These are phyloP conservation scores for Seriola quinqueradiata DNA, from an alignment of 2,113 vertebrate species.

Conservation along the genomic window DNA sequence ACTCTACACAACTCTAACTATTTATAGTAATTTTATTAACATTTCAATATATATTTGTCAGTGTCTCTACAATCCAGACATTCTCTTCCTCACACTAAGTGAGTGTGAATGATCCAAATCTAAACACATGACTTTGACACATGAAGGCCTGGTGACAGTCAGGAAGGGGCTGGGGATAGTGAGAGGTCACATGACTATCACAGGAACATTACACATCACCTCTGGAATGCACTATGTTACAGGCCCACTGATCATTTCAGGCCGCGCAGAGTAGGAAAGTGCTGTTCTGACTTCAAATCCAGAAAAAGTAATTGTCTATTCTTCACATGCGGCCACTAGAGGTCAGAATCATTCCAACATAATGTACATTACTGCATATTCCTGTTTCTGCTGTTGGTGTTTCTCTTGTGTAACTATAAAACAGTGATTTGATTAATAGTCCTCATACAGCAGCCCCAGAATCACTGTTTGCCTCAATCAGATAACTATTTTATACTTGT, in stretches of 20 bases:
- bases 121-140: conserved; percentile 33
- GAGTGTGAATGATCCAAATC: not conserved
- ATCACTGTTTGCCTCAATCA: too few species aligned
- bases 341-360: conserved; percentile 15
- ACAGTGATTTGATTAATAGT: too few species aligned
- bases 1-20: not conserved
- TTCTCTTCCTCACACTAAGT: not conserved
- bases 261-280: not conserved
- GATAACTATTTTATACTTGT: too few species aligned
- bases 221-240: not conserved
- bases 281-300: not conserved
- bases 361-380: too few species aligned
- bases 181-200: conserved; percentile 29
- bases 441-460: too few species aligned
- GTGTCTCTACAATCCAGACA: not conserved
- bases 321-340: conserved; percentile 9
- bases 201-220: not conserved
- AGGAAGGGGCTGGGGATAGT: not conserved
- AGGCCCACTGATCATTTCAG: not conserved
- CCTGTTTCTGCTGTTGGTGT: too few species aligned
- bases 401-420: too few species aligned
- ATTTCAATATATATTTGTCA: not conserved
- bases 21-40: not conserved
- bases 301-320: not conserved
- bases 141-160: conserved; percentile 18